These are phyloP conservation scores for Scaptomyza hsui DNA, from an alignment of 1,140 invertebrate species.

Conservation along the genomic window DNA sequence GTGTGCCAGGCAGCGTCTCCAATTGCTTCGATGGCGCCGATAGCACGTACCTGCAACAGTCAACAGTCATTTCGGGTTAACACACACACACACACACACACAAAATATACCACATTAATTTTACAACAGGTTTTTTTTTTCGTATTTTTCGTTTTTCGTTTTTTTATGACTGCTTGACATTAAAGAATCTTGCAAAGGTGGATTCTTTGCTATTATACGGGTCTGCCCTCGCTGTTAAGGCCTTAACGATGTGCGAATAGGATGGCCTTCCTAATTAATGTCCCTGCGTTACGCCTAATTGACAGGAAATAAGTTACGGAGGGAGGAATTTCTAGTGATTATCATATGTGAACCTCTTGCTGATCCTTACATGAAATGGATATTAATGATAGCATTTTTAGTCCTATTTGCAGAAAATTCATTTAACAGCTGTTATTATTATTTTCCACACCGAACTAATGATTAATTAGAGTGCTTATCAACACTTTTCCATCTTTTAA, in stretches of 20 bases:
- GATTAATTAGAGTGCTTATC: too few species aligned
- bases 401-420: too few species aligned
- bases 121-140: constrained; percentile 30
- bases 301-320: neutral
- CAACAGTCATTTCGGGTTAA: constrained; percentile 50
- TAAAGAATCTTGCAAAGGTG: neutral
- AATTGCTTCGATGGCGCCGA: constrained; percentile 94
- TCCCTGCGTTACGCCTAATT: neutral
- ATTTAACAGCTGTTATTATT: too few species aligned
- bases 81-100: too few species aligned
- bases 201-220: neutral
- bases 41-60: constrained; percentile 89
- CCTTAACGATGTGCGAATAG: neutral
- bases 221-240: neutral
- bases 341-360: neutral
- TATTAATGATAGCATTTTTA: too few species aligned
- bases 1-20: constrained; percentile 94
- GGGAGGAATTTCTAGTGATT: neutral
- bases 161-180: constrained; percentile 18
- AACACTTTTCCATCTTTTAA: too few species aligned
- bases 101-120: constrained; percentile 69
- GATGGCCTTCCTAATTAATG: neutral
- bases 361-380: neutral
- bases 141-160: neutral
- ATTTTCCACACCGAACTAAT: too few species aligned